Percentiles rank a stretch among this genome's conserved stretches.
Conservation (phyloP, 2,888 invertebrate genomes). For the Oligia strigilis region DNA sequence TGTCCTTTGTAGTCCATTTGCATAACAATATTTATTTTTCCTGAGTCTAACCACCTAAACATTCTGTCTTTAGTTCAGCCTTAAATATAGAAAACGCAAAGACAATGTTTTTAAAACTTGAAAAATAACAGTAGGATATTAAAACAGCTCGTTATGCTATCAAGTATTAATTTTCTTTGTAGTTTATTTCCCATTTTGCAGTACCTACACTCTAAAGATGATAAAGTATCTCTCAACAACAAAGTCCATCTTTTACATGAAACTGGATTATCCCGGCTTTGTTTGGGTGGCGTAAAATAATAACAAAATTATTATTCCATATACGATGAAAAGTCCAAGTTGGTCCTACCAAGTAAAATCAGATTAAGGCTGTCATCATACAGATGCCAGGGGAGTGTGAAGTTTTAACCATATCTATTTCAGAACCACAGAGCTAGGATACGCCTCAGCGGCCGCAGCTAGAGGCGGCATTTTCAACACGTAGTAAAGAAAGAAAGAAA, state of each 20-base stretch:
- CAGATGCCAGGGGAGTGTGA: slow-evolving; percentile 12
- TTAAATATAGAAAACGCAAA: neutral
- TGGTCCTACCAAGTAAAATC: slow-evolving; percentile 33
- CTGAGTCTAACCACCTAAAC: neutral
- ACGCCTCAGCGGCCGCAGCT: neutral
- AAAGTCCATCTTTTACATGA: slow-evolving; percentile 6
- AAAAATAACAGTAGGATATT: neutral
- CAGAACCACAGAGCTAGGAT: neutral
- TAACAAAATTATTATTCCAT: slow-evolving; percentile 43
- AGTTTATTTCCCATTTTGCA: neutral
- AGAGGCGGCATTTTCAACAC: neutral
- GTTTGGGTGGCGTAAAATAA: slow-evolving; percentile 24
- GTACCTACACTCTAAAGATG: neutral
- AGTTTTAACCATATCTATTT: slow-evolving; percentile 45
- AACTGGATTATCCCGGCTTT: slow-evolving; percentile 4
- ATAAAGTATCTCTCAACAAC: neutral
- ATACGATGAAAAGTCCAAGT: slow-evolving; percentile 44
- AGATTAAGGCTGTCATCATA: slow-evolving; percentile 30
- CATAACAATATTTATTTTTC: neutral
- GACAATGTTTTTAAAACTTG: neutral
- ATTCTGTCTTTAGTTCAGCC: neutral
- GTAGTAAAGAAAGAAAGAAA: no score
- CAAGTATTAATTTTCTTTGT: neutral
- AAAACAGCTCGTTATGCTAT: neutral
- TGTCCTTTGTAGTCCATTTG: neutral